These are phyloP conservation scores for Arctocebus calabarensis DNA, from an alignment of 2,797 vertebrate species.

Conservation along the genomic window DNA sequence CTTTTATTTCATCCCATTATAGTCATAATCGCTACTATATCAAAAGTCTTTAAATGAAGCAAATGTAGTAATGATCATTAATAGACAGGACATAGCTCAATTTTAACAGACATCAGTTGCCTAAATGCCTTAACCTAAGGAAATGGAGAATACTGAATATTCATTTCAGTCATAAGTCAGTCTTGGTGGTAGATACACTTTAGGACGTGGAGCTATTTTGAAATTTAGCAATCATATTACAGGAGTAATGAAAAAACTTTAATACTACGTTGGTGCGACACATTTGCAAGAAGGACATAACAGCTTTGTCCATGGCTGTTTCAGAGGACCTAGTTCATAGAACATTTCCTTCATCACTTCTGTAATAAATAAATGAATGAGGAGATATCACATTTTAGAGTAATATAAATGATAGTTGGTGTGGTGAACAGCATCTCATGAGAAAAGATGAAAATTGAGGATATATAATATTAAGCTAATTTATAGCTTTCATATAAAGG, in stretches of 20 bases:
- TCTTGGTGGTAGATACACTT: neutral
- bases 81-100: neutral
- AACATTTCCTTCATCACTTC: neutral
- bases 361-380: conserved; percentile 24
- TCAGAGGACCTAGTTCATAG: neutral
- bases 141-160: neutral
- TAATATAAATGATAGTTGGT: neutral
- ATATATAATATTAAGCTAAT: too few species aligned
- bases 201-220: conserved; percentile 1
- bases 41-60: conserved; percentile 19
- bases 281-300: neutral
- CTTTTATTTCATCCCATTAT: neutral
- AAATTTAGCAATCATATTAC: conserved; percentile 20
- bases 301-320: neutral
- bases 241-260: neutral
- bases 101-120: neutral
- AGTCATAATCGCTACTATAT: neutral
- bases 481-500: too few species aligned
- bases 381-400: neutral
- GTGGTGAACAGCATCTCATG: neutral
- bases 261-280: neutral
- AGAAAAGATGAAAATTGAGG: neutral
- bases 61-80: conserved; percentile 24
- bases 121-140: conserved; percentile 13
- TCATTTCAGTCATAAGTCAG: conserved; percentile 32